Evolutionary conservation across 2,113 vertebrate genomes (phyloP).

Genomic region (Antechinus stuartii): DNA sequence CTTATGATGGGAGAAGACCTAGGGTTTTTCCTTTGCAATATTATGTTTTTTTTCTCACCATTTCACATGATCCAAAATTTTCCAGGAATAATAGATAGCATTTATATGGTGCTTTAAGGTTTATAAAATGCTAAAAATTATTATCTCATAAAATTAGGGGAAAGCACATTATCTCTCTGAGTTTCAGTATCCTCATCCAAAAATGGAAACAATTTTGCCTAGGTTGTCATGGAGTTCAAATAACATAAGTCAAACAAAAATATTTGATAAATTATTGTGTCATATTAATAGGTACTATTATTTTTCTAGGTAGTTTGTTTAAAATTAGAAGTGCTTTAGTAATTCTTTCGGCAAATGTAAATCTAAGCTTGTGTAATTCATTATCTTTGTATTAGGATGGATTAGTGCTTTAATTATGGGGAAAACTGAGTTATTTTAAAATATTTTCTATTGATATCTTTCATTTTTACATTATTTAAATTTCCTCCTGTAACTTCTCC

Average conservation of each 20-base stretch:
- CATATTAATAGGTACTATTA: neutral
- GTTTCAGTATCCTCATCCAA: neutral
- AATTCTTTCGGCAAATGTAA: neutral
- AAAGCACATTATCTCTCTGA: neutral
- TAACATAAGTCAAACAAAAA: neutral
- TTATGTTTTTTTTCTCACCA: neutral
- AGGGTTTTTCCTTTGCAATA: neutral
- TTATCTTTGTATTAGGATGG: neutral
- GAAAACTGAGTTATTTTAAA: neutral
- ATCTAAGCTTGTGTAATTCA: neutral
- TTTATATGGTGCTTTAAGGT: neutral
- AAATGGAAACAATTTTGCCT: neutral
- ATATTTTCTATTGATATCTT: neutral
- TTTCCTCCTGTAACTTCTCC: neutral
- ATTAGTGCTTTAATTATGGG: neutral
- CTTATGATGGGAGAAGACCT: neutral
- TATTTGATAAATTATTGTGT: neutral
- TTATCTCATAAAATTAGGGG: neutral
- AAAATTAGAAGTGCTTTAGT: neutral
- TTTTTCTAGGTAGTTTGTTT: neutral
- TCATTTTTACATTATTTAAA: neutral
- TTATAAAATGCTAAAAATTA: neutral
- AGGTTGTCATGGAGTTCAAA: neutral
- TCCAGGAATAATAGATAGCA: neutral
- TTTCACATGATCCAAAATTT: neutral